Base-by-base conservation (phyloP, 2,113 vertebrate species). In the Xiphorhynchus elegans region DNA sequence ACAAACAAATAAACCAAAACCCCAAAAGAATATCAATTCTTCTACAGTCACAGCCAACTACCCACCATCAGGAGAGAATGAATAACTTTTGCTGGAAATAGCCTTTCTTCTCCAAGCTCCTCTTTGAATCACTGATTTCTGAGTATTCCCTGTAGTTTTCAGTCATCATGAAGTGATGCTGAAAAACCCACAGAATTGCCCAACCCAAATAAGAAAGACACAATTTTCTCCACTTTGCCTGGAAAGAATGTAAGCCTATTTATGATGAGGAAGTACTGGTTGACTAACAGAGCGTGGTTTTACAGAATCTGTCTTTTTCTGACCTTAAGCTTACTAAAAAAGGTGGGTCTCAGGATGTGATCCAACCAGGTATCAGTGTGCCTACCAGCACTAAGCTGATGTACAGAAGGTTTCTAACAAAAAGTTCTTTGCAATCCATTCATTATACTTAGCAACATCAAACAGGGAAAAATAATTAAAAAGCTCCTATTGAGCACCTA, bases 401-500 rank as follows among this genome's bases (percentile, higher is more conserved):
- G 31, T 50, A 82, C 31, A 20, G 21, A 60, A 94, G 81, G 59
- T 33, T 95, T 94, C 77, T 84, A 93, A 95, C 55, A 84, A 92
- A 84, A 97, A 88, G 60, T 93, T 87, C 52, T 88, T 89, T 79
- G 81, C 93, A 92, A 91, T 62, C 74, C 92, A 93, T 94, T 97
- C 89, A 95, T 97, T 97, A 96, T 53, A 94, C 73, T 96, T 95
- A 90, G 93, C 73, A 92, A 97, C 77, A 96, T 97, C 96, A 97
- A 97, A 97, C 87, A 96, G 96, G 77, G 96, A 95, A 97, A 97
- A 95, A 96, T 97, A 97, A 98, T 97, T 97, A 82, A 97, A 97
- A 97, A 97, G 68, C 93, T 94, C 96, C 97, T 62, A 89, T 47
- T 52, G 97, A 96, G 97, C 66, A 97, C 72, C 87, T 90, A 90